A percentile compares a stretch with the other conserved stretches of the same genome.
Conservation (phyloP, 2,888 invertebrate species). For the Melanchra persicariae region DNA sequence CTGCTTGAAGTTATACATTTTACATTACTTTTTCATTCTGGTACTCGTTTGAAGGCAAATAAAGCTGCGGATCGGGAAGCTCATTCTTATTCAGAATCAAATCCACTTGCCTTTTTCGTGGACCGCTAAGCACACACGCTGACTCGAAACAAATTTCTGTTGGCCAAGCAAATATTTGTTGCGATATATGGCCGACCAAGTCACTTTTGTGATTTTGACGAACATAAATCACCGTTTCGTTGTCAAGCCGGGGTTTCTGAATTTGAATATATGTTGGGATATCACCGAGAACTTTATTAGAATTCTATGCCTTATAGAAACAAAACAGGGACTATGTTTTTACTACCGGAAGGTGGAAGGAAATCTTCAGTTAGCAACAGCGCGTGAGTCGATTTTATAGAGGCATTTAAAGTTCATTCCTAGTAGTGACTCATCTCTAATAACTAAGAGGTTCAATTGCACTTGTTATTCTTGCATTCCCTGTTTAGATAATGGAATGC, state of each 20-base stretch:
- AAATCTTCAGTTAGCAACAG: conserved; percentile 23
- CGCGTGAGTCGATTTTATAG: conserved; percentile 45
- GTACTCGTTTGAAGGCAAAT: conserved; percentile 41
- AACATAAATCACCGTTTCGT: conserved; percentile 9
- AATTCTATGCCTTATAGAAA: neutral
- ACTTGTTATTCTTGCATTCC: conserved; percentile 37
- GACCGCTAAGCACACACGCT: conserved; percentile 35
- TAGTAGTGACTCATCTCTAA: conserved; percentile 40
- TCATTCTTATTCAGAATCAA: conserved; percentile 53
- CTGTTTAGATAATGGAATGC: conserved; percentile 17
- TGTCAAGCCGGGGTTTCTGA: neutral
- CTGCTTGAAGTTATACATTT: conserved; percentile 42
- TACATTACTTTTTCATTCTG: conserved; percentile 50
- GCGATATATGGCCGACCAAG: too few relatives aligned
- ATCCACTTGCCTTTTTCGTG: conserved; percentile 41
- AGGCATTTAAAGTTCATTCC: conserved; percentile 28
- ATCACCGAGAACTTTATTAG: neutral
- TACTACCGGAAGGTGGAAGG: conserved; percentile 23
- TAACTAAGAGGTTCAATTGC: conserved; percentile 38
- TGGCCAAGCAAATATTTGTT: conserved; percentile 42
- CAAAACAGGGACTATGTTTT: neutral
- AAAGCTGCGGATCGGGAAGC: conserved; percentile 36
- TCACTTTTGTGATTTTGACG: conserved; percentile 12
- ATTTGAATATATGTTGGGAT: neutral
- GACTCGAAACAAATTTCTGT: conserved; percentile 48